Conservation (phyloP, 2,113 vertebrate species). For the Dolichallabes microphthalmus region DNA sequence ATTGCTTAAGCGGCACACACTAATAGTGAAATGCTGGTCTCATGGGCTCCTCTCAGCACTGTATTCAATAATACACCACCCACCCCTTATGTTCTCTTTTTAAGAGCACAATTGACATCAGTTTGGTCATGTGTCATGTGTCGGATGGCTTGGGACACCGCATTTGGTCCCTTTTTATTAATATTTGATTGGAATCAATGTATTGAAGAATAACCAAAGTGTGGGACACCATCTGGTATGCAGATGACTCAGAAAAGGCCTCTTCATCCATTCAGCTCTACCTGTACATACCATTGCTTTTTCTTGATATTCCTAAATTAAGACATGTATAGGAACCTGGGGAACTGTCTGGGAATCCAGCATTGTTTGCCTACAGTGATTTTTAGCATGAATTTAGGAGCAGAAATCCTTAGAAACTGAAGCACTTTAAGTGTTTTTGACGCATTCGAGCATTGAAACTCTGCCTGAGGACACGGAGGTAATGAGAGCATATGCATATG, state of each 20-base stretch:
- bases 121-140: not conserved
- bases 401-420: constrained; percentile 12
- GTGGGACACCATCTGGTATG: constrained; percentile 35
- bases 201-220: constrained; percentile 47
- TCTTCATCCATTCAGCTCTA: constrained; percentile 12
- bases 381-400: constrained; percentile 18
- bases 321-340: not conserved
- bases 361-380: constrained; percentile 7
- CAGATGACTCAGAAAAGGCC: constrained; percentile 15
- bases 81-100: not conserved
- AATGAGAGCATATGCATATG: not conserved
- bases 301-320: not conserved
- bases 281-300: not conserved
- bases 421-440: constrained; percentile 33
- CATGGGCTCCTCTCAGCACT: not conserved
- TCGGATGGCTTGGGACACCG: constrained; percentile 33
- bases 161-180: constrained; percentile 56
- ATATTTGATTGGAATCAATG: constrained; percentile 65
- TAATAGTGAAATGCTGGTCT: not conserved
- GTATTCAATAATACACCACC: not conserved
- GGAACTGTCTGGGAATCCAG: constrained; percentile 10
- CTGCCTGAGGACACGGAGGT: constrained; percentile 17
- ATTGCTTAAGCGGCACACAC: not conserved
- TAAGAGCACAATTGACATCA: not conserved
- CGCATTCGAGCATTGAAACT: constrained; percentile 29